phyloP scores from a whole-genome alignment of 2,888 invertebrate genomes.

The Sericinus montela region DNA sequence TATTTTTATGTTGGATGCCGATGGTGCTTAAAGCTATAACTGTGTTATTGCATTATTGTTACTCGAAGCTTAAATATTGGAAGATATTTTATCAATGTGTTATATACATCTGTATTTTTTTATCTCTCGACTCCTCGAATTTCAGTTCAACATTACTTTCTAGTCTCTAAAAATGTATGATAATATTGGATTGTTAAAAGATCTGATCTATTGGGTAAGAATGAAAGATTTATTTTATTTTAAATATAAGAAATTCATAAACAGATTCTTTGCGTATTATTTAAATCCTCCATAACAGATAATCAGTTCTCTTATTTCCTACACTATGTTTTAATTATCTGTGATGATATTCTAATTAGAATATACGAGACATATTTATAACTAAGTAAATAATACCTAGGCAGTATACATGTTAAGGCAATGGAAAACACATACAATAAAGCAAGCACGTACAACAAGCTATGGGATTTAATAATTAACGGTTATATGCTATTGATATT shows the following conservation, averaged over 20 bases:
- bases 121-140: slow-evolving; percentile 34
- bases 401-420: no score
- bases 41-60: slow-evolving; percentile 22
- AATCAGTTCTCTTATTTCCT: no score
- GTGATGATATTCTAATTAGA: no score
- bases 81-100: slow-evolving; percentile 23
- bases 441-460: no score
- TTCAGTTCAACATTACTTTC: slow-evolving; percentile 67
- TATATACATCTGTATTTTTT: slow-evolving; percentile 23
- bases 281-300: no score
- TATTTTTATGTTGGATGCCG: slow-evolving; percentile 42
- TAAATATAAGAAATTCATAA: slow-evolving; percentile 45
- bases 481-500: no score
- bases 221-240: slow-evolving; percentile 62
- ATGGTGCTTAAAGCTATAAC: slow-evolving; percentile 46
- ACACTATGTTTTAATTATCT: no score
- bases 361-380: no score
- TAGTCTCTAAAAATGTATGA: slow-evolving; percentile 69
- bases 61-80: slow-evolving; percentile 31
- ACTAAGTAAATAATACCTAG: no score
- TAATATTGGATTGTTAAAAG: slow-evolving; percentile 54
- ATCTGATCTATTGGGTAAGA: slow-evolving; percentile 57
- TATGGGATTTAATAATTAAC: no score
- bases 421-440: no score
- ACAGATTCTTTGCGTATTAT: slow-evolving; percentile 28